phyloP scores from a whole-genome alignment of 2,888 invertebrate species.

The Auanema sp. region DNA sequence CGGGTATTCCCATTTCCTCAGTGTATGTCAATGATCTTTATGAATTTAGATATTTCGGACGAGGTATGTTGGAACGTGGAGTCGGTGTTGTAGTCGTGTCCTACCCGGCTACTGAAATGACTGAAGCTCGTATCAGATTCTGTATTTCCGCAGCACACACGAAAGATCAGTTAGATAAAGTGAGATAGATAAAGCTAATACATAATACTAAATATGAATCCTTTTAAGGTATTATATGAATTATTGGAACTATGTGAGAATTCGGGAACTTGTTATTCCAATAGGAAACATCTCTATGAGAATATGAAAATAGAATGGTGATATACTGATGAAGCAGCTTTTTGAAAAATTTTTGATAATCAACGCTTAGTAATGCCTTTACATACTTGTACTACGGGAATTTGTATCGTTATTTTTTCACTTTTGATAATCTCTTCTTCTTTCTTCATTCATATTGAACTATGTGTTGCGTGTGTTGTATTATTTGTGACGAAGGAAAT shows the following conservation, averaged over 20 bases:
- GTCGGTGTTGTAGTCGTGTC: conserved; percentile 90
- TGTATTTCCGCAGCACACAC: conserved; percentile 92
- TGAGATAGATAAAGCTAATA: conserved; percentile 16
- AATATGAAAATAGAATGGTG: conserved; percentile 55
- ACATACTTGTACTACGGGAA: neutral
- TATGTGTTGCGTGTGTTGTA: neutral
- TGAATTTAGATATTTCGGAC: conserved; percentile 77
- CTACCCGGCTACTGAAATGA: conserved; percentile 94
- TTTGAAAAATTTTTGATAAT: conserved; percentile 5
- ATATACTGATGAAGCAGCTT: neutral
- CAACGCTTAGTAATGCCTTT: neutral
- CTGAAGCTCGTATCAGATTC: conserved; percentile 82
- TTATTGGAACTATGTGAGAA: conserved; percentile 52
- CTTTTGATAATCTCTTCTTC: neutral
- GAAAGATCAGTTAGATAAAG: conserved; percentile 82
- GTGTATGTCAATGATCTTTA: too few relatives aligned
- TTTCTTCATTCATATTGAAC: neutral
- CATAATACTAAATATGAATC: neutral
- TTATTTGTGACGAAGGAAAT: too few relatives aligned
- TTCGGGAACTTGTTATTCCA: conserved; percentile 48
- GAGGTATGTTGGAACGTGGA: conserved; percentile 79
- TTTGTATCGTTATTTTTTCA: conserved; percentile 3
- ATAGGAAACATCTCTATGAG: conserved; percentile 52
- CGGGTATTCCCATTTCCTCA: conserved; percentile 70
- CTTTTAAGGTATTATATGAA: conserved; percentile 35